Conservation (phyloP, 2,113 vertebrate species). For the Vombatus ursinus region DNA sequence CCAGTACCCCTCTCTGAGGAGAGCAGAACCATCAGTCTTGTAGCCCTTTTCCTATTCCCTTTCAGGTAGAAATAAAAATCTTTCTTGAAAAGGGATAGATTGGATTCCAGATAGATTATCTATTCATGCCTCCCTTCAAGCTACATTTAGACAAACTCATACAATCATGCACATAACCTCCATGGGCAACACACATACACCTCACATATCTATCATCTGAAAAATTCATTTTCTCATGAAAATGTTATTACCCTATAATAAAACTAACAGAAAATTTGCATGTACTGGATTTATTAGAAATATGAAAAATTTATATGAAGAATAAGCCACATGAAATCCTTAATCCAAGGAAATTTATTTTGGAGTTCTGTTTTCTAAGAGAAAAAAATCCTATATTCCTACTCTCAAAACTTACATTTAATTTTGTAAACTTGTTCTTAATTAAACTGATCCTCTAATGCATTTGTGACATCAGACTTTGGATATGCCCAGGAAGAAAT, state of each 20-base stretch:
- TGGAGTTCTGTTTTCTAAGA: slow-evolving; percentile 39
- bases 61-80: neutral
- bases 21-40: neutral
- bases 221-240: neutral
- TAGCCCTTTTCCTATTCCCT: neutral
- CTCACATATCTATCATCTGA: neutral
- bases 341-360: slow-evolving; percentile 32
- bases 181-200: neutral
- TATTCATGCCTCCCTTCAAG: neutral
- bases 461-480: neutral
- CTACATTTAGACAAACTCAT: neutral
- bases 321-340: neutral
- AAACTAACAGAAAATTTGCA: slow-evolving; percentile 17
- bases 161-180: neutral
- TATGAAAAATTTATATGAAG: slow-evolving; percentile 24
- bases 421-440: slow-evolving; percentile 32
- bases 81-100: neutral
- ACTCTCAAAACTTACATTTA: neutral
- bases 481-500: neutral
- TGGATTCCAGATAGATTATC: neutral
- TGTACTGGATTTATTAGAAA: neutral
- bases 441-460: slow-evolving; percentile 25
- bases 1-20: neutral
- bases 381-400: neutral
- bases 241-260: neutral